phyloP scores from a whole-genome alignment of 2,888 invertebrate species.

The Ariolimax columbianus region DNA sequence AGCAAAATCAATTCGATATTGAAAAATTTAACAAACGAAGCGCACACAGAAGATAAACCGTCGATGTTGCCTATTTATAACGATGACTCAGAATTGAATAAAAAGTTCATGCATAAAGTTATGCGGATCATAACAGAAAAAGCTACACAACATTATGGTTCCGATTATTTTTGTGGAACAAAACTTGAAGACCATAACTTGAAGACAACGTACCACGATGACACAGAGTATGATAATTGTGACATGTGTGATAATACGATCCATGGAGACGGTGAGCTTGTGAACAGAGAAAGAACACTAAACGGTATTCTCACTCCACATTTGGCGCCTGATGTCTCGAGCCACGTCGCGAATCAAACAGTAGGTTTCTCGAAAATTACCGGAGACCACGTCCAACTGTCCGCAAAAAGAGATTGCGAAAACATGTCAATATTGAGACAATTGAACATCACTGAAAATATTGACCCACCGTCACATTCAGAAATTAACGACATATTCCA shows the following conservation, averaged over 20 bases:
- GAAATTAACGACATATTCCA: background rate
- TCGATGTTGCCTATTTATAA: background rate
- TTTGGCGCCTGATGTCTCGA: too few species aligned
- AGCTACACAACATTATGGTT: background rate
- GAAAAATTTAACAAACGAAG: background rate
- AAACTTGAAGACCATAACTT: background rate
- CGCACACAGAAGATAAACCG: background rate
- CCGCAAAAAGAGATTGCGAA: too few species aligned
- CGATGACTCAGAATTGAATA: background rate
- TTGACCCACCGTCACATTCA: background rate
- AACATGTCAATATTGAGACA: too few species aligned
- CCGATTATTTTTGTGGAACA: too few species aligned
- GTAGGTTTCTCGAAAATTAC: too few species aligned
- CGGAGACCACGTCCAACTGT: too few species aligned
- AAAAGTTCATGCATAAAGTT: background rate
- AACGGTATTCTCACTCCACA: background rate
- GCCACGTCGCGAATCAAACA: too few species aligned
- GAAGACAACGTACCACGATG: background rate
- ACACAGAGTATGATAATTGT: background rate
- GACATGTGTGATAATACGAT: too few species aligned
- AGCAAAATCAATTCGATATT: background rate
- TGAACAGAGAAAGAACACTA: background rate
- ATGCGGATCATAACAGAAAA: background rate
- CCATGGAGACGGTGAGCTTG: background rate
- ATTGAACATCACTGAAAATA: too few species aligned